phyloP scores from a whole-genome alignment of 2,888 invertebrate genomes.

The Acleris cristana region DNA sequence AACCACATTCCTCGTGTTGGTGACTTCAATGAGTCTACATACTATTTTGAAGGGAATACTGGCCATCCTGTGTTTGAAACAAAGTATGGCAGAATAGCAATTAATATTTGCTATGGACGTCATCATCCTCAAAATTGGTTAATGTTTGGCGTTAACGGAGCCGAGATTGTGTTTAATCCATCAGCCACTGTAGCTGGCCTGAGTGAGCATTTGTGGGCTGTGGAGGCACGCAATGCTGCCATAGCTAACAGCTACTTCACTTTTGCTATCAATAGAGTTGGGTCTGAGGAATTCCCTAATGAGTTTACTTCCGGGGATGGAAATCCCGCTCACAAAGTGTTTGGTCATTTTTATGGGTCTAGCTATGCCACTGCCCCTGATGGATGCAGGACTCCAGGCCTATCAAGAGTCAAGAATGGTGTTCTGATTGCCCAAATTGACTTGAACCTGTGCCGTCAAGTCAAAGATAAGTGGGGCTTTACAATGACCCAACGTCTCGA shows the following conservation, averaged over 20 bases:
- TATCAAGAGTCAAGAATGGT: conserved; percentile 92
- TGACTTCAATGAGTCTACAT: conserved; percentile 99
- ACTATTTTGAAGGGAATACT: conserved; percentile 97
- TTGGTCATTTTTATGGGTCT: conserved; percentile 99
- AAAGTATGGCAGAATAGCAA: conserved; percentile 93
- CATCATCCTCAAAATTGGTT: conserved; percentile 99
- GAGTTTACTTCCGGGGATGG: conserved; percentile 85
- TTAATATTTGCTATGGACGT: conserved; percentile 99
- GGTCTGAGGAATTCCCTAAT: conserved; percentile 91
- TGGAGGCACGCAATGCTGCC: conserved; percentile 98
- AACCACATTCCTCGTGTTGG: conserved; percentile 99
- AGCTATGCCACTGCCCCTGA: conserved; percentile 97
- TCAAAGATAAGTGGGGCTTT: conserved; percentile 97
- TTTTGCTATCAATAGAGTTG: conserved; percentile 97
- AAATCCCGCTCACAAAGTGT: conserved; percentile 91
- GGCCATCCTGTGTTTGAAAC: conserved; percentile 98
- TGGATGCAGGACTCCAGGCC: conserved; percentile 94
- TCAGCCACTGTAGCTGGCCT: conserved; percentile 94
- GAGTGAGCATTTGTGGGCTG: conserved; percentile 97
- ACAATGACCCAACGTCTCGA: conserved; percentile 97
- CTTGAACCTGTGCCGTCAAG: conserved; percentile 96
- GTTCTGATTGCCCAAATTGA: conserved; percentile 95
- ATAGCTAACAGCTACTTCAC: conserved; percentile 98
- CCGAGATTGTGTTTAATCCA: conserved; percentile 99
- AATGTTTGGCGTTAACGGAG: conserved; percentile 98